These are phyloP conservation scores for Leucoma salicis DNA, from an alignment of 2,888 invertebrate species.

Conservation along the genomic window DNA sequence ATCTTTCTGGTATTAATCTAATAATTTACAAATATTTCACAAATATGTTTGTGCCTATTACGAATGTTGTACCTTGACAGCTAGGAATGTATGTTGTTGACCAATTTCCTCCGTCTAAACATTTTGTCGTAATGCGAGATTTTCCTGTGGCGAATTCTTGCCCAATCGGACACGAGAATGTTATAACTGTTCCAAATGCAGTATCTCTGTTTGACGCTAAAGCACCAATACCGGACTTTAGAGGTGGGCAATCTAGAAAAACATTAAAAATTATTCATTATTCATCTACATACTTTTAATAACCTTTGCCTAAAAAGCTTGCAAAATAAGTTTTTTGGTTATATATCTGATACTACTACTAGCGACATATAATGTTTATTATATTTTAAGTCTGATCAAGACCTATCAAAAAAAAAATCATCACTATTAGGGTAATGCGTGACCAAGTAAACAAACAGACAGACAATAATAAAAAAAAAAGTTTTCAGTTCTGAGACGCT, in stretches of 20 bases:
- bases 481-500: too few relatives aligned
- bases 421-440: too few relatives aligned
- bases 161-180: constrained; percentile 95
- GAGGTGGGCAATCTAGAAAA: constrained; percentile 90
- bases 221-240: constrained; percentile 93
- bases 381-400: too few relatives aligned
- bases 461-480: too few relatives aligned
- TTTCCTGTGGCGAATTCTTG: constrained; percentile 97
- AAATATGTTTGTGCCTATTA: constrained; percentile 2
- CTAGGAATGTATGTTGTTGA: constrained; percentile 94
- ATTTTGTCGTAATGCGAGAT: constrained; percentile 91
- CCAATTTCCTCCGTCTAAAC: constrained; percentile 95
- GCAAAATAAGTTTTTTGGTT: too few relatives aligned
- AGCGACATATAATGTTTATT: too few relatives aligned
- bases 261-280: too few relatives aligned
- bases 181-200: constrained; percentile 93
- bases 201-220: constrained; percentile 95
- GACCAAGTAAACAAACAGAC: too few relatives aligned
- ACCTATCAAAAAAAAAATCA: too few relatives aligned
- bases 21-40: not conserved
- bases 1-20: not conserved
- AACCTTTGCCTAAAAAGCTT: too few relatives aligned
- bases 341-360: too few relatives aligned
- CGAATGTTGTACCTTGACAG: constrained; percentile 88
- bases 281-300: too few relatives aligned